These are phyloP conservation scores for Episyrphus balteatus DNA, from an alignment of 1,140 invertebrate genomes.

Conservation along the genomic window DNA sequence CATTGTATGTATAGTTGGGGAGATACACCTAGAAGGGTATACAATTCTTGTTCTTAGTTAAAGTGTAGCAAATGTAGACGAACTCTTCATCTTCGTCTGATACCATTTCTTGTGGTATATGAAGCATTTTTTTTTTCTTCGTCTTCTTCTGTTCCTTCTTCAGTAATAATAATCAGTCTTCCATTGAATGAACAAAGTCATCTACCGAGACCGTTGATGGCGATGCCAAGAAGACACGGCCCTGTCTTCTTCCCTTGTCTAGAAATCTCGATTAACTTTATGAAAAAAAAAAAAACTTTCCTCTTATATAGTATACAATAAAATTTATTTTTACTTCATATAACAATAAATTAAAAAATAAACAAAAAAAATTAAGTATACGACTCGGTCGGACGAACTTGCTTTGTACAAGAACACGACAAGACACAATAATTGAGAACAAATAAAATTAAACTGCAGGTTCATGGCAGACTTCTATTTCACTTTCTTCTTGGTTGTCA, in stretches of 20 bases:
- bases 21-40: too few relatives aligned
- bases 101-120: neutral
- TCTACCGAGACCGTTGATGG: slow-evolving; percentile 32
- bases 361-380: neutral
- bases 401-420: too few relatives aligned
- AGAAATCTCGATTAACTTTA: neutral
- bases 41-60: too few relatives aligned
- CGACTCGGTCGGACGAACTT: slow-evolving; percentile 13
- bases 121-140: neutral
- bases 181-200: slow-evolving; percentile 38
- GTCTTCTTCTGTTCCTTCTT: too few relatives aligned
- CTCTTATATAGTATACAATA: neutral
- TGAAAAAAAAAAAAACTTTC: neutral
- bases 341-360: neutral
- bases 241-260: too few relatives aligned
- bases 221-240: slow-evolving; percentile 12
- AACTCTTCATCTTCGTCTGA: too few relatives aligned
- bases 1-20: too few relatives aligned
- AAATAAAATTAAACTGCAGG: too few relatives aligned
- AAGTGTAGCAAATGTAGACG: too few relatives aligned
- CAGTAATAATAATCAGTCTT: slow-evolving; percentile 27
- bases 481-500: too few relatives aligned
- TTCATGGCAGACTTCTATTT: too few relatives aligned
- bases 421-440: too few relatives aligned
- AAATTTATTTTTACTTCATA: neutral